Base-by-base conservation (phyloP, 35 echinoderm and acorn worm genomes). In the Patiria miniata region DNA sequence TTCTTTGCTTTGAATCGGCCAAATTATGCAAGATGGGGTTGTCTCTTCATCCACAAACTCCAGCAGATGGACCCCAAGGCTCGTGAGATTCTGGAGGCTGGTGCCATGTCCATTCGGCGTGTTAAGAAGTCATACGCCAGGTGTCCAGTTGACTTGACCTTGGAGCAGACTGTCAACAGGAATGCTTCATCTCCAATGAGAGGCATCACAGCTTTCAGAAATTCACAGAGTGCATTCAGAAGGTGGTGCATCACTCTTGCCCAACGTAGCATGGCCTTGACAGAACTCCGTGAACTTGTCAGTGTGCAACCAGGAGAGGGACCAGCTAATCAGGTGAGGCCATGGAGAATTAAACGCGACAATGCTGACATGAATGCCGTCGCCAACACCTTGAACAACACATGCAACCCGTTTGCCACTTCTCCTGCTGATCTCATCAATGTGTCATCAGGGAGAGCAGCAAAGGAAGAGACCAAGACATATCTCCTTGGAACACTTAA, bases 141-240 rank as follows among this genome's bases (percentile, higher is more conserved):
- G 77, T 77, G 73, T 30, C 52, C 94, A 7, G 68, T 96, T 2
- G 90, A 96, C 39, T 55, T 92, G 81, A 83, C 89, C 23, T 36
- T 96, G 10, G 89, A 96, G 78, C 81, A 96, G 42, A 92, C 78
- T 10, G 86, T 92, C 0, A 96, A 96, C 28, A 80, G 82, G 59
- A 89, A 96, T 81, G 90, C 94, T 78, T 86, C 94, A 38, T 97
- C 94, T 65, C 82, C 76, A 36, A 95, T 78, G 88, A 91, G 57
- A 77, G 93, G 93, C 14, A 91, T 95, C 60, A 39, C 61, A 15
- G 78, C 56, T 3, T 95, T 95, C 38, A 39, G 73, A 1, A 79
- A 91, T 51, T 88, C 85, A 19, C 7, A 37, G 1, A 88, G 83
- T 79, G 85, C 93, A 29, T 83, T 91, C 2, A 0, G 85, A 18